Base-by-base conservation (phyloP, 1,140 invertebrate species). In the Drosophila parvula region DNA sequence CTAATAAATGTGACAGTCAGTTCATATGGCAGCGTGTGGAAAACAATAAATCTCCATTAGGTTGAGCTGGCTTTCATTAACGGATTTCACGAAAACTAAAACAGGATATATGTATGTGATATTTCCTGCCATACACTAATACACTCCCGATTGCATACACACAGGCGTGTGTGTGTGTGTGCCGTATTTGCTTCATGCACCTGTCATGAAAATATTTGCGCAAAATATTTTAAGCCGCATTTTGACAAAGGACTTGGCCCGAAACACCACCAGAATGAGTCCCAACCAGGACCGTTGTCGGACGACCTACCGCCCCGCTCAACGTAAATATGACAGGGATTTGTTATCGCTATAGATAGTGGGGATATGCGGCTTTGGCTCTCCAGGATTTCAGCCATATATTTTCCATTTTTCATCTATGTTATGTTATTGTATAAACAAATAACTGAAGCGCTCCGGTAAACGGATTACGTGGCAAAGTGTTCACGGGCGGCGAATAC, bases 1-100 rank as follows among this genome's bases (percentile, higher is more conserved):
- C 62, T 69, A 69, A 69, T 69, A 69, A 69, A 69, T 69, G 47
- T 61, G 65, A 69, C 62, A 69, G 38, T 53, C 27, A 55, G 62
- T 69, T 67, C 67, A 78, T 78, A 34, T 61, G 45, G 56, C 57
- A 69, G 62, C 53, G 80, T 67, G 38, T 75, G 47, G 57, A 59
- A 82, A 86, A 82, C 79, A 82, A 86, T 88, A 86, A 86, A 88
- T 86, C 83, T 86, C 79, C 76, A 86, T 86, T 88, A 79, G 55
- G 79, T 74, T 88, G 79, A 88, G 79, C 83, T 68, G 68, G 70
- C 79, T 82, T 86, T 86, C 82, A 86, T 86, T 86, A 86, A 86
- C 82, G 79, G 73, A 76, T 86, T 85, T 86, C 62, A 51, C 53
- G 59, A 45, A 45, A 83, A 61, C 59, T 63, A 69, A 61, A 75